Conservation (phyloP, 2,888 invertebrate species). For the Pasiphila rectangulata region DNA sequence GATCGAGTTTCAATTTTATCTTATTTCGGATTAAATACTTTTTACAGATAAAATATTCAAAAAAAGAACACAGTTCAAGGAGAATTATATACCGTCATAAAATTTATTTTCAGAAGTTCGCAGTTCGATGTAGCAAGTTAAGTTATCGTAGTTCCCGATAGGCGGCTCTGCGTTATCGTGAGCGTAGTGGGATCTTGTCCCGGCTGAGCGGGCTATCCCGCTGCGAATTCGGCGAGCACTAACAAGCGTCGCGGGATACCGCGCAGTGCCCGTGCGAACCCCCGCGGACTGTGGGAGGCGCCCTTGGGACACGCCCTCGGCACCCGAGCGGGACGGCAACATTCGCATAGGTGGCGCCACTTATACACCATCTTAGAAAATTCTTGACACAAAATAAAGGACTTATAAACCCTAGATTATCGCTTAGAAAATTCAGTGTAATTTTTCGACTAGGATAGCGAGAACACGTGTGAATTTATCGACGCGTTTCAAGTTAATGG, state of each 20-base stretch:
- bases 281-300: conserved; percentile 78
- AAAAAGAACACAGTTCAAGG: not conserved
- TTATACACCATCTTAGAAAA: conserved; percentile 33
- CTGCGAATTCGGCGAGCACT: conserved; percentile 80
- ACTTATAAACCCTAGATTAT: conserved; percentile 1
- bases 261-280: conserved; percentile 77
- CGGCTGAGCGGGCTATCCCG: conserved; percentile 79
- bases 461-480: conserved; percentile 42
- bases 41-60: not conserved
- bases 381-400: conserved; percentile 27
- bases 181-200: conserved; percentile 75
- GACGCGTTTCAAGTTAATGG: conserved; percentile 55
- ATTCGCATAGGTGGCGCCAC: conserved; percentile 71
- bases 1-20: conserved; percentile 1
- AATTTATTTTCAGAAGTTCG: conserved; percentile 19
- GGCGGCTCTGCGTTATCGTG: conserved; percentile 75
- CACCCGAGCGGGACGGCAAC: conserved; percentile 75
- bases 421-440: conserved; percentile 3
- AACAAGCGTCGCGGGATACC: conserved; percentile 80
- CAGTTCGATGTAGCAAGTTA: conserved; percentile 22
- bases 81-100: not conserved
- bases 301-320: conserved; percentile 81
- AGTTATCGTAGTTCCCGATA: conserved; percentile 54
- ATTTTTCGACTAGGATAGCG: conserved; percentile 5
- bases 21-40: too few species aligned